phyloP scores from a whole-genome alignment of 2,888 invertebrate species.

The Temnothorax ravouxi region DNA sequence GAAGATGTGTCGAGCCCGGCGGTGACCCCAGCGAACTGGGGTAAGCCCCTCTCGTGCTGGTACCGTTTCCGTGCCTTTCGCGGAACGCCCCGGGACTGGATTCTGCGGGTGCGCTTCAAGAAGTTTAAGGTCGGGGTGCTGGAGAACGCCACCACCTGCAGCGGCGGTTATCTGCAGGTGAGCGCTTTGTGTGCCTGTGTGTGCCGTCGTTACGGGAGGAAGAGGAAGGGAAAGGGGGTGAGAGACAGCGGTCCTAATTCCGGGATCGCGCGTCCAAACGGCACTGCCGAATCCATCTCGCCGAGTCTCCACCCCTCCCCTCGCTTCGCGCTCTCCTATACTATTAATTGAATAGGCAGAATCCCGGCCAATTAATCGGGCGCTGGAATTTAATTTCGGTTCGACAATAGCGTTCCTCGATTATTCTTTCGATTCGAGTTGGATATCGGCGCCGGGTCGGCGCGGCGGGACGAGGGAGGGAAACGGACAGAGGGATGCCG shows the following conservation, averaged over 20 bases:
- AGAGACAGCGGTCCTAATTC: slow-evolving; percentile 23
- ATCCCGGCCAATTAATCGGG: slow-evolving; percentile 38
- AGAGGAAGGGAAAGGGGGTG: background rate
- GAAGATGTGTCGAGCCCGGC: slow-evolving; percentile 96
- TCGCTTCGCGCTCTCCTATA: slow-evolving; percentile 4
- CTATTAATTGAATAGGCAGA: slow-evolving; percentile 51
- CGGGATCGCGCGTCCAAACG: slow-evolving; percentile 12
- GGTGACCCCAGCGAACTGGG: slow-evolving; percentile 93
- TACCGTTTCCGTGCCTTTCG: slow-evolving; percentile 96
- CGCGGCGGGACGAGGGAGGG: background rate
- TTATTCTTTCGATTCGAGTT: slow-evolving; percentile 44
- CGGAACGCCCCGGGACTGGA: slow-evolving; percentile 96
- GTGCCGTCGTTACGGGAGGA: background rate
- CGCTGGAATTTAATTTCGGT: slow-evolving; percentile 49
- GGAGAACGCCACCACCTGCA: slow-evolving; percentile 95
- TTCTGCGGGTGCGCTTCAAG: slow-evolving; percentile 95
- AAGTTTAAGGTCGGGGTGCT: slow-evolving; percentile 96
- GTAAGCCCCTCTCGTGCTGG: slow-evolving; percentile 95
- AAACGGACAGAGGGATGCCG: slow-evolving; percentile 7
- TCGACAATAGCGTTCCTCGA: slow-evolving; percentile 46
- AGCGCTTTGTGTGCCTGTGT: slow-evolving; percentile 62
- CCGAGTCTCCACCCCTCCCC: background rate
- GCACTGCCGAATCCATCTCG: slow-evolving; percentile 6
- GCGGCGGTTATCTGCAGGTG: slow-evolving; percentile 96
- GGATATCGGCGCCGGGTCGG: background rate